Evolutionary conservation across 2,113 vertebrate species (phyloP).

Genomic region (Recurvirostra avosetta): DNA sequence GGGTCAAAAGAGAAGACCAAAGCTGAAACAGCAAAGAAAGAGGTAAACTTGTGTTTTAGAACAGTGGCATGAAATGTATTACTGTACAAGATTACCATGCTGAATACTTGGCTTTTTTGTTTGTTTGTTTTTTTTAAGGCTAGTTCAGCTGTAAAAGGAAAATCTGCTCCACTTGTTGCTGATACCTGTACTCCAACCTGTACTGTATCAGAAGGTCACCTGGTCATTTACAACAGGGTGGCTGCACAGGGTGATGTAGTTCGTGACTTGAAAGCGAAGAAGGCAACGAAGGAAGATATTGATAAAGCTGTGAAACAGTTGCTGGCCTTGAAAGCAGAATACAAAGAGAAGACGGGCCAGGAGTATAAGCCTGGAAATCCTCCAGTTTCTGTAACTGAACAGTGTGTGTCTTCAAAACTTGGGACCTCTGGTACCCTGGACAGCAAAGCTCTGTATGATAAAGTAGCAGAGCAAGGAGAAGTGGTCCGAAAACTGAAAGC

Average conservation of each 20-base stretch:
- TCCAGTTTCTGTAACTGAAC: neutral
- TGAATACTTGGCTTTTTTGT: neutral
- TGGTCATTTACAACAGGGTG: constrained; percentile 78
- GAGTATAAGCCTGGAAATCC: constrained; percentile 88
- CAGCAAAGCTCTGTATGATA: constrained; percentile 66
- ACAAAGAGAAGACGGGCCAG: constrained; percentile 86
- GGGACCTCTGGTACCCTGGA: neutral
- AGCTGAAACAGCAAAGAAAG: constrained; percentile 74
- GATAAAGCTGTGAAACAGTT: constrained; percentile 88
- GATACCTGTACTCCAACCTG: neutral
- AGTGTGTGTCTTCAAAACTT: neutral
- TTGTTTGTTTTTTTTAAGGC: constrained; percentile 6
- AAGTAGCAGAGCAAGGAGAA: constrained; percentile 70
- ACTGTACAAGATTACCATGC: neutral
- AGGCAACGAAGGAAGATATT: constrained; percentile 88
- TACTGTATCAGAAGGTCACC: constrained; percentile 9
- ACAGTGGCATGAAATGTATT: neutral
- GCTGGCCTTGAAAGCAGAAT: constrained; percentile 87
- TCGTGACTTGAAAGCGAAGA: constrained; percentile 86
- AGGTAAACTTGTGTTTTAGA: constrained; percentile 68
- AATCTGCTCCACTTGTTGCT: neutral
- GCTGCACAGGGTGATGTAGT: constrained; percentile 86
- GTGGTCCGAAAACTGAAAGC: constrained; percentile 83
- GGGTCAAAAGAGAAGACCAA: constrained; percentile 96
- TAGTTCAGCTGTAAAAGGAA: constrained; percentile 35